These are phyloP conservation scores for Epicampocera succincta DNA, from an alignment of 2,888 invertebrate genomes.

Conservation along the genomic window DNA sequence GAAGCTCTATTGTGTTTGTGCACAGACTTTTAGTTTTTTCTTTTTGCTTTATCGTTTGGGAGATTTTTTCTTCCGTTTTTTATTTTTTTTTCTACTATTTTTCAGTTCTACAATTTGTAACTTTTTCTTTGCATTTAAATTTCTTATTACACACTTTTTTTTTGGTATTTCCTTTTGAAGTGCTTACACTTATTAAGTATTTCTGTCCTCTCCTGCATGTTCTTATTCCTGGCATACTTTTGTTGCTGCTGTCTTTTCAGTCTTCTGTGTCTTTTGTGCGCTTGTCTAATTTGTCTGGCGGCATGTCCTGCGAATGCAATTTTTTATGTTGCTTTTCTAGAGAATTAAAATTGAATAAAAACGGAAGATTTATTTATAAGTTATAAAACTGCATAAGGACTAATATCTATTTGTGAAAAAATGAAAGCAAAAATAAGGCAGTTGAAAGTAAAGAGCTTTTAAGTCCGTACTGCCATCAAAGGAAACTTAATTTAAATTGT, in stretches of 20 bases:
- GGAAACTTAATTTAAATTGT: too few species aligned
- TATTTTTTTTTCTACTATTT: not conserved
- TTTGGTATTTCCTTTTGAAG: not conserved
- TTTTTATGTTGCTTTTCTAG: conserved; percentile 8
- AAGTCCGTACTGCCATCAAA: too few species aligned
- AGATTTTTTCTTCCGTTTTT: not conserved
- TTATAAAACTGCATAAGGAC: too few species aligned
- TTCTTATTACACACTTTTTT: not conserved
- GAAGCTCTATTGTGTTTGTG: conserved; percentile 5
- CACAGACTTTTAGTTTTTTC: conserved; percentile 13
- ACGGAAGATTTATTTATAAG: not conserved
- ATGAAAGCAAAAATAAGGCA: too few species aligned
- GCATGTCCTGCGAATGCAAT: conserved; percentile 23
- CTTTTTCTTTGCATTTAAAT: not conserved
- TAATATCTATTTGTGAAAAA: too few species aligned
- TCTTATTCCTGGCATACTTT: conserved; percentile 20
- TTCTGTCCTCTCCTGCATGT: not conserved
- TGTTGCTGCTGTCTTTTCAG: not conserved
- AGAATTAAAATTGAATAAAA: conserved; percentile 8
- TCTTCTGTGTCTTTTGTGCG: conserved; percentile 4
- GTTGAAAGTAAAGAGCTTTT: too few species aligned
- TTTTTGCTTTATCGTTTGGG: not conserved
- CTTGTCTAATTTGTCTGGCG: conserved; percentile 45
- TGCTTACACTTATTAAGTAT: conserved; percentile 11
- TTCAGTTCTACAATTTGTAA: not conserved